Percentiles rank a stretch among this genome's conserved stretches.
Conservation (phyloP, 2,113 vertebrate genomes). For the Ameiurus melas region DNA sequence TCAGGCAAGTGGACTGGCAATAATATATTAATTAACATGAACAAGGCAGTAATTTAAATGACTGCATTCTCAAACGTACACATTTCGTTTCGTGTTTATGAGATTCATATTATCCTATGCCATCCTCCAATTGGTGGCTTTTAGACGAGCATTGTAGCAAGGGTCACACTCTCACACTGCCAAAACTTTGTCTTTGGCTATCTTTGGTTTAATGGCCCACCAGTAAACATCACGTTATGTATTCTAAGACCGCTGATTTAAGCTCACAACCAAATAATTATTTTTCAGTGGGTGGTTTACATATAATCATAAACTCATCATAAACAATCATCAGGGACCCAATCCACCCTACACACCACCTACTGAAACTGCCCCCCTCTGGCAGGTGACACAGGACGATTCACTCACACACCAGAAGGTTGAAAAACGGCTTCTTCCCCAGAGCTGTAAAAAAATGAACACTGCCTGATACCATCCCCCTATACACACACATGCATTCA, state of each 20-base stretch:
- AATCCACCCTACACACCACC: no score
- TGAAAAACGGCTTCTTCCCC: no score
- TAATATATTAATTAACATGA: background rate
- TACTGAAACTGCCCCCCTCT: no score
- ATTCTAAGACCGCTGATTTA: background rate
- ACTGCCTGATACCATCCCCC: no score
- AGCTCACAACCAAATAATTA: background rate
- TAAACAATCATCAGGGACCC: no score
- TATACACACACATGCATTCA: no score
- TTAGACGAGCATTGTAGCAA: background rate
- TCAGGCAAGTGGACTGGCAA: background rate
- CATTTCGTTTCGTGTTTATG: background rate
- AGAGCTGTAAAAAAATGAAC: no score
- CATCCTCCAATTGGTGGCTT: background rate
- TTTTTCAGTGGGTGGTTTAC: background rate
- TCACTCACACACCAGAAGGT: no score
- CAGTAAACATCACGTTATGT: background rate
- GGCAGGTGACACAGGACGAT: no score
- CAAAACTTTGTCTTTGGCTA: background rate
- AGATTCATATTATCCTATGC: background rate
- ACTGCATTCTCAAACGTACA: background rate
- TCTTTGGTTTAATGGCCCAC: background rate
- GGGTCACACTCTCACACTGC: background rate
- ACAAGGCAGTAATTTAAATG: background rate
- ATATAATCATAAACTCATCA: no score